Percentiles rank a stretch among this genome's conserved stretches.
These are phyloP conservation scores for Drosophila lacicola DNA, from an alignment of 2,888 invertebrate genomes.

Conservation along the genomic window DNA sequence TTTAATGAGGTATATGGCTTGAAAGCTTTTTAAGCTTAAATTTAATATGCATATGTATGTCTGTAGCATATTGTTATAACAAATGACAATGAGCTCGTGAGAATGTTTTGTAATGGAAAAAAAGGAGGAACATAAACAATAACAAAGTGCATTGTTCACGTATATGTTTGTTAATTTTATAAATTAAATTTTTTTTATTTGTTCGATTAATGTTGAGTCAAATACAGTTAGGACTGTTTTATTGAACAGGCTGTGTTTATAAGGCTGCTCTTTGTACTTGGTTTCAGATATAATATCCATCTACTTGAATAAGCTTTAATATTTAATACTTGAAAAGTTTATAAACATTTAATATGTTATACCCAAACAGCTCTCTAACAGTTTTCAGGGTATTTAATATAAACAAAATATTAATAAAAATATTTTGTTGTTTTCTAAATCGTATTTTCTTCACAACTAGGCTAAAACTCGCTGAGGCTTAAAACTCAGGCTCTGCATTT, in stretches of 20 bases:
- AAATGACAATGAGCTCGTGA: neutral
- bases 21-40: neutral
- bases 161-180: too few relatives aligned
- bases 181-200: too few relatives aligned
- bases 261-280: neutral
- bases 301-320: neutral
- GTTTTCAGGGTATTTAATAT: neutral
- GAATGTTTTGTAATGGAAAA: neutral
- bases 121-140: too few relatives aligned
- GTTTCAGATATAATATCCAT: neutral
- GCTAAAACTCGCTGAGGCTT: neutral
- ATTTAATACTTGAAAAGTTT: slow-evolving; percentile 1
- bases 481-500: neutral
- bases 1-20: slow-evolving; percentile 4
- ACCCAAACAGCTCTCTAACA: neutral
- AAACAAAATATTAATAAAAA: too few relatives aligned
- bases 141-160: too few relatives aligned
- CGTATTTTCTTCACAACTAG: too few relatives aligned
- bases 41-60: neutral
- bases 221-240: neutral
- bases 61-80: neutral
- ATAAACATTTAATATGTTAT: slow-evolving; percentile 2
- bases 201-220: too few relatives aligned
- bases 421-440: too few relatives aligned
- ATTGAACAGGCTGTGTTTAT: neutral